Evolutionary conservation across 2,113 vertebrate species (phyloP).

Genomic region (Poeciliopsis retropinna): DNA sequence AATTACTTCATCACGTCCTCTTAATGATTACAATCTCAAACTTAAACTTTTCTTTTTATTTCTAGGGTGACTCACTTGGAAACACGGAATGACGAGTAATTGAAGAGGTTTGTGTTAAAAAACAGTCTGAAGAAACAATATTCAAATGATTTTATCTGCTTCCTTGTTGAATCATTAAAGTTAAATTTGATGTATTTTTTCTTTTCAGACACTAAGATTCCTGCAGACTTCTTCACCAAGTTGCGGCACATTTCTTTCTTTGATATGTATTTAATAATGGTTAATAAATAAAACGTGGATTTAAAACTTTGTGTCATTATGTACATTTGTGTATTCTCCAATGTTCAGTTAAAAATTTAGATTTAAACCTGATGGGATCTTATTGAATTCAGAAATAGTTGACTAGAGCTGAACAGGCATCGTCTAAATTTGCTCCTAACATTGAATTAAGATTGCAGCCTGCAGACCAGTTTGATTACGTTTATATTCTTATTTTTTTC

Average conservation of each 20-base stretch:
- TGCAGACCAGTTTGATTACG: no score
- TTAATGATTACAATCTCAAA: not conserved
- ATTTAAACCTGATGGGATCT: no score
- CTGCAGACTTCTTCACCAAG: not conserved
- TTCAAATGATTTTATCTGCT: no score
- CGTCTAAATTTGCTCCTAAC: no score
- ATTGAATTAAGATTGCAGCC: no score
- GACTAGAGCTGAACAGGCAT: no score
- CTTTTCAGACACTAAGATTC: slow-evolving; percentile 13
- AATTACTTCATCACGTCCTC: not conserved
- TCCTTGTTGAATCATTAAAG: not conserved
- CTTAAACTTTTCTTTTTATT: not conserved
- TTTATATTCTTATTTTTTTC: no score
- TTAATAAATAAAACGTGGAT: not conserved
- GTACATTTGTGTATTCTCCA: no score
- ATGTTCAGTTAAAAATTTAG: no score
- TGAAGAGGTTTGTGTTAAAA: not conserved
- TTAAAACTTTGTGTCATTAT: no score
- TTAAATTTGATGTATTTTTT: not conserved
- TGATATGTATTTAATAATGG: not conserved
- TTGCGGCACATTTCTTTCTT: not conserved
- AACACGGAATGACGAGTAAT: no score
- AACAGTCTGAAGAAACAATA: slow-evolving; percentile 48
- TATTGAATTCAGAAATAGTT: no score
- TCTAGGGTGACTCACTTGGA: not conserved